Evolutionary conservation across 2,888 invertebrate species (phyloP).

Genomic region (Drosophila mimetica): DNA sequence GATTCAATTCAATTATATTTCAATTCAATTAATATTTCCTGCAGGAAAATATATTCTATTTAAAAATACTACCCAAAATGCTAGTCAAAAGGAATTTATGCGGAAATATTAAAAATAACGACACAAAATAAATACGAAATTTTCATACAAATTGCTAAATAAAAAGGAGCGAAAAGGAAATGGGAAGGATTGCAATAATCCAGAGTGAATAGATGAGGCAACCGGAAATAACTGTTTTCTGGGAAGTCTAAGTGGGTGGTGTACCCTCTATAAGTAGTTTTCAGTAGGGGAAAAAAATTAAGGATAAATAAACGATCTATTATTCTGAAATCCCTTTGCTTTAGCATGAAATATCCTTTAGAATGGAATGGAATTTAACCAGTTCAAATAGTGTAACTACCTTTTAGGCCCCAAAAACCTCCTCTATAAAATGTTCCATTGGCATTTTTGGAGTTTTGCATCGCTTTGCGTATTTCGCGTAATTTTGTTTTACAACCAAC

Average conservation of each 20-base stretch:
- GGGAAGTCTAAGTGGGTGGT: conserved; percentile 7
- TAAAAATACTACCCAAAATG: not conserved
- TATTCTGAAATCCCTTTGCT: not conserved
- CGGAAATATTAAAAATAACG: conserved; percentile 49
- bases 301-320: conserved; percentile 2
- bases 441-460: conserved; percentile 10
- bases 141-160: conserved; percentile 26
- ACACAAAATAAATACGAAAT: conserved; percentile 35
- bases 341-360: too few relatives aligned
- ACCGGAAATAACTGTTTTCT: conserved; percentile 30
- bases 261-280: conserved; percentile 1
- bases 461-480: conserved; percentile 2
- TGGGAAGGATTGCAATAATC: conserved; percentile 24
- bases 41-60: too few relatives aligned
- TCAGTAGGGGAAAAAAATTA: not conserved
- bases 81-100: conserved; percentile 38
- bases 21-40: too few relatives aligned
- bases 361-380: too few relatives aligned
- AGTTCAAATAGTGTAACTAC: not conserved
- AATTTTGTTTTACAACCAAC: conserved; percentile 2
- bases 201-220: conserved; percentile 21
- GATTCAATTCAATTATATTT: too few relatives aligned
- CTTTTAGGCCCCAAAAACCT: not conserved
- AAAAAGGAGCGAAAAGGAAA: not conserved
- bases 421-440: not conserved